phyloP scores from a whole-genome alignment of 2,113 vertebrate genomes.

The Carassius auratus region DNA sequence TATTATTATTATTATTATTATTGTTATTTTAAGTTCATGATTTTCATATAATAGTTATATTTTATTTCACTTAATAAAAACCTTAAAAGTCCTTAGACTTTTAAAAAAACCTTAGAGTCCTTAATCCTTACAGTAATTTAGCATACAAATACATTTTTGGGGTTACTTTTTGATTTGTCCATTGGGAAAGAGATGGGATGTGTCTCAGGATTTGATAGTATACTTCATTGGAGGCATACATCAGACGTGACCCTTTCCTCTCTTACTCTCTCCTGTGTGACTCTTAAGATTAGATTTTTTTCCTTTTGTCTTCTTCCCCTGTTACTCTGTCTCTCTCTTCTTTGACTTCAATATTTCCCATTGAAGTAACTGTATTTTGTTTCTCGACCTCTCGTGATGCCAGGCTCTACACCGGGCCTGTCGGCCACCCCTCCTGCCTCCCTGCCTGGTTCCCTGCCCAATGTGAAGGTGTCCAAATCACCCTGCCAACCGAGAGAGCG shows the following conservation, averaged over 20 bases:
- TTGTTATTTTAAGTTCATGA: too few relatives aligned
- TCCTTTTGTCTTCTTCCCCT: background rate
- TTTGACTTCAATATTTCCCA: background rate
- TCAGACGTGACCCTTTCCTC: background rate
- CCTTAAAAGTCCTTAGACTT: too few relatives aligned
- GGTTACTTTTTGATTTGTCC: too few relatives aligned
- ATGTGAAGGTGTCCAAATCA: slow-evolving; percentile 92
- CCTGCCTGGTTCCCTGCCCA: slow-evolving; percentile 92
- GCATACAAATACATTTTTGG: too few relatives aligned
- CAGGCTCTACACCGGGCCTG: slow-evolving; percentile 90
- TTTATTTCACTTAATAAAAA: too few relatives aligned
- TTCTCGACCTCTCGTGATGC: background rate
- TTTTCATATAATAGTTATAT: too few relatives aligned
- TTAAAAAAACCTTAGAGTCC: too few relatives aligned
- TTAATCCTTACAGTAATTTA: too few relatives aligned
- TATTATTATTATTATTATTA: too few relatives aligned
- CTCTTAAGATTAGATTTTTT: slow-evolving; percentile 49
- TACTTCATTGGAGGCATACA: background rate
- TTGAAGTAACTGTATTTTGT: slow-evolving; percentile 41
- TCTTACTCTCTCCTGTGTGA: slow-evolving; percentile 10
- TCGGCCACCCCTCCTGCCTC: slow-evolving; percentile 97
- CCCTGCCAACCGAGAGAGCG: slow-evolving; percentile 92
- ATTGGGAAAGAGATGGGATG: background rate
- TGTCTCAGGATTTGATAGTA: background rate
- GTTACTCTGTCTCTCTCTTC: slow-evolving; percentile 21